phyloP scores from a whole-genome alignment of 2,113 vertebrate species.

The Sebastes schlegelii region DNA sequence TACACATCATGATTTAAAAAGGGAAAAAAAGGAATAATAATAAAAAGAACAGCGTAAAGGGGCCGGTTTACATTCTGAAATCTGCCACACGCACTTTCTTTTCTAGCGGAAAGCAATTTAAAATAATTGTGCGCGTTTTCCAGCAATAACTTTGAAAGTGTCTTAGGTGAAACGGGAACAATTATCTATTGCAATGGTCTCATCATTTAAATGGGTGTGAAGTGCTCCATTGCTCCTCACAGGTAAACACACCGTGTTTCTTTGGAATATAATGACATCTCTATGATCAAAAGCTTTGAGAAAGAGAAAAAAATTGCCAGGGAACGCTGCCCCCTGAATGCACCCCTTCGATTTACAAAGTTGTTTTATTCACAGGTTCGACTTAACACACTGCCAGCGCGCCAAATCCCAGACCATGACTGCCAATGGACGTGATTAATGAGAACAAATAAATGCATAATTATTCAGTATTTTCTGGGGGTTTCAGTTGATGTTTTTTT shows the following conservation, averaged over 20 bases:
- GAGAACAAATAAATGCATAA: constrained; percentile 18
- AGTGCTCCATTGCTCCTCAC: constrained; percentile 53
- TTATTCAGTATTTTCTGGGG: background rate
- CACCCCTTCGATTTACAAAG: constrained; percentile 52
- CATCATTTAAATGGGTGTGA: constrained; percentile 70
- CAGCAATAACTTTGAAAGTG: constrained; percentile 53
- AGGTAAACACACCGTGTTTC: constrained; percentile 58
- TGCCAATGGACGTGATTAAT: constrained; percentile 18
- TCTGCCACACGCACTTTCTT: constrained; percentile 35
- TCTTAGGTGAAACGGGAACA: constrained; percentile 61
- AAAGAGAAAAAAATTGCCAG: background rate
- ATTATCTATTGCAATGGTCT: constrained; percentile 56
- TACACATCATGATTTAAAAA: constrained; percentile 16
- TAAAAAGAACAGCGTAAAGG: constrained; percentile 18
- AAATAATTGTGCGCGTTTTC: constrained; percentile 58
- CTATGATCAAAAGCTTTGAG: constrained; percentile 57
- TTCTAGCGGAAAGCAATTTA: constrained; percentile 25
- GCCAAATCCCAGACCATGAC: constrained; percentile 19
- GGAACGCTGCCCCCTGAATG: constrained; percentile 32
- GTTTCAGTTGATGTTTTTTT: background rate
- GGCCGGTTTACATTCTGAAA: constrained; percentile 23
- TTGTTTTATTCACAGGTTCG: constrained; percentile 39
- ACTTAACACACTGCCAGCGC: constrained; percentile 17
- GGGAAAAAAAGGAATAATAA: constrained; percentile 5
- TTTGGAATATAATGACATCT: constrained; percentile 50